Percentiles rank a stretch among this genome's conserved stretches.
Conservation (phyloP, 2,113 vertebrate species). For the Silurus meridionalis region DNA sequence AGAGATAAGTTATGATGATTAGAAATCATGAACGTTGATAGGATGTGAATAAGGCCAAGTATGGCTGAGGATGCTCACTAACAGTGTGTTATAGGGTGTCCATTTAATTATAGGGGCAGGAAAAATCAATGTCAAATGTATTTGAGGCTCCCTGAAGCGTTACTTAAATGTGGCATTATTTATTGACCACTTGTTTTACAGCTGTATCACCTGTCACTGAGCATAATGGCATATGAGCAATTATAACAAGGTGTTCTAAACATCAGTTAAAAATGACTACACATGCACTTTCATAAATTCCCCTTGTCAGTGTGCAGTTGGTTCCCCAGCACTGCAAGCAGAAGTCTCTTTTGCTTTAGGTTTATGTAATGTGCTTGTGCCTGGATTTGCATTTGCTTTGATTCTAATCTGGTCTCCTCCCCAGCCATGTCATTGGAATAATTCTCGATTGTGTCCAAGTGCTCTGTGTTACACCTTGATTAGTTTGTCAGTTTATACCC, state of each 20-base stretch:
- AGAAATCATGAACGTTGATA: not conserved
- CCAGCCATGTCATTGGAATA: not conserved
- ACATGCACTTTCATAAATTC: not conserved
- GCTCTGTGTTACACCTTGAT: not conserved
- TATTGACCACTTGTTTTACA: not conserved
- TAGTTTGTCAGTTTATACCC: not conserved
- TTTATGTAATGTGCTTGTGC: not conserved
- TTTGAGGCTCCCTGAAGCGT: not conserved
- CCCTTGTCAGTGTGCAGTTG: not conserved
- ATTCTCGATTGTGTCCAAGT: not conserved
- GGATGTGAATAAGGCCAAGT: not conserved
- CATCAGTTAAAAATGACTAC: not conserved
- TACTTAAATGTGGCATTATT: not conserved
- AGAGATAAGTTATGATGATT: too few relatives aligned
- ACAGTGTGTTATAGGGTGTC: not conserved
- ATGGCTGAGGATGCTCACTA: not conserved
- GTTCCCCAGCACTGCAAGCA: not conserved
- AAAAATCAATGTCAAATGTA: not conserved
- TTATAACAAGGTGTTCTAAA: not conserved
- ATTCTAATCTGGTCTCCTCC: not conserved
- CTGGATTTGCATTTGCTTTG: not conserved
- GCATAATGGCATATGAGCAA: not conserved
- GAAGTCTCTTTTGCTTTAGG: not conserved
- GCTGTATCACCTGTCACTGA: not conserved
- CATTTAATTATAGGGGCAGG: not conserved